Conservation (phyloP, 2,113 vertebrate species). For the Microcebus murinus region DNA sequence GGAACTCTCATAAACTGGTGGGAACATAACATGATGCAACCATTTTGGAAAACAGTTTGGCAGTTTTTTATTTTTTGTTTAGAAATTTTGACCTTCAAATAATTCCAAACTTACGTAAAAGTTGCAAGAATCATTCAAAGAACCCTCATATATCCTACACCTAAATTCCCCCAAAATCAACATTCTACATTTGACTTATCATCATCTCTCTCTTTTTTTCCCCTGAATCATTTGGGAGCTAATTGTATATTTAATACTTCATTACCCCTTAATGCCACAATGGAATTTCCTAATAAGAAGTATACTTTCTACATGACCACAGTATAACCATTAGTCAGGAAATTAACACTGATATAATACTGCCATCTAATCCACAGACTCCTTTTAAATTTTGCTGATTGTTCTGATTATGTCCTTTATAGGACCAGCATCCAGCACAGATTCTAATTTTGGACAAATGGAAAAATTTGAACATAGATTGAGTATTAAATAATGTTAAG, state of each 20-base stretch:
- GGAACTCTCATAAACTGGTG: not conserved
- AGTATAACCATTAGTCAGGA: not conserved
- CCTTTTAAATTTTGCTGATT: not conserved
- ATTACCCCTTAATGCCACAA: not conserved
- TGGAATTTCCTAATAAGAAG: constrained; percentile 30
- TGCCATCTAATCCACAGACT: not conserved
- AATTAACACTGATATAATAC: not conserved
- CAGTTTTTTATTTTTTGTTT: not conserved
- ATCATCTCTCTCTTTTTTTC: not conserved
- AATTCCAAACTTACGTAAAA: not conserved
- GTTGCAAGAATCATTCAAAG: not conserved
- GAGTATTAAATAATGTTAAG: not conserved
- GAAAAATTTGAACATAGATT: not conserved
- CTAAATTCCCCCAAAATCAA: not conserved
- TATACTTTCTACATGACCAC: not conserved
- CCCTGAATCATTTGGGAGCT: not conserved
- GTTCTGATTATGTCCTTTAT: not conserved
- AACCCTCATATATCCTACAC: not conserved
- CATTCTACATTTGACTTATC: not conserved
- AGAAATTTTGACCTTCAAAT: constrained; percentile 21
- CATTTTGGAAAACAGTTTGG: not conserved
- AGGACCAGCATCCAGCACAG: not conserved
- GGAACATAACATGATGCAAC: not conserved
- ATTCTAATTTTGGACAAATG: constrained; percentile 24
- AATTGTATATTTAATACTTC: not conserved